Evolutionary conservation across 2,797 vertebrate genomes (phyloP).

Genomic region (Phrynocephalus forsythii): DNA sequence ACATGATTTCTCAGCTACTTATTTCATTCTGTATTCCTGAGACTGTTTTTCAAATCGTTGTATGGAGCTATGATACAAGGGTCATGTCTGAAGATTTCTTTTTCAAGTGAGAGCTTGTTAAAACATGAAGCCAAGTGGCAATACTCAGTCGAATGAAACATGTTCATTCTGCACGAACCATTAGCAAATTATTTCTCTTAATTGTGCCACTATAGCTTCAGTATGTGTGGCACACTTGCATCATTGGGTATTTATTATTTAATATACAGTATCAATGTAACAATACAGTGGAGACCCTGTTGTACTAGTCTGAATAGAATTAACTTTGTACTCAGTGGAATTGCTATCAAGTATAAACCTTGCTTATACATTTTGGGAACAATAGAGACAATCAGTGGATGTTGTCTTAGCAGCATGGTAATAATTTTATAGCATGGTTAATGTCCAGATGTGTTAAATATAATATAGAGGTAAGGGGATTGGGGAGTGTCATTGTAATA

Average conservation of each 20-base stretch:
- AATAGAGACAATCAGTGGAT: not conserved
- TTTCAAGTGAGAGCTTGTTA: not conserved
- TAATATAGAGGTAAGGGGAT: slow-evolving; percentile 3
- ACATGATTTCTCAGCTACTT: not conserved
- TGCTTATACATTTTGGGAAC: not conserved
- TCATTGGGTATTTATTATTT: slow-evolving; percentile 21
- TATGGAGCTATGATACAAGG: not conserved
- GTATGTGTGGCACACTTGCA: not conserved
- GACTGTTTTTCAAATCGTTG: slow-evolving; percentile 2
- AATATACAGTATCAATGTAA: not conserved
- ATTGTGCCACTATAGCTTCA: slow-evolving; percentile 10
- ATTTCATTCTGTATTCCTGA: not conserved
- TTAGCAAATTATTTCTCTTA: slow-evolving; percentile 18
- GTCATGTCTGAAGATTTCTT: not conserved
- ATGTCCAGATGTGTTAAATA: slow-evolving; percentile 10
- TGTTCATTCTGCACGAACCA: slow-evolving; percentile 4
- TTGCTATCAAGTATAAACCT: not conserved
- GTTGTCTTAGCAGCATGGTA: not conserved
- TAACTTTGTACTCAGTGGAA: slow-evolving; percentile 13
- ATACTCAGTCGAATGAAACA: not conserved
- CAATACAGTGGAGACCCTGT: slow-evolving; percentile 6
- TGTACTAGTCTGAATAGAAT: slow-evolving; percentile 11
- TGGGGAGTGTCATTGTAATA: slow-evolving; percentile 29
- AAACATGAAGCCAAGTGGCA: not conserved
- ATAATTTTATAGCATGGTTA: slow-evolving; percentile 17